Evolutionary conservation across 2,888 invertebrate species (phyloP), one percentile per base, ranked within the genome.

Genomic region (Chaetoderma sp.): DNA sequence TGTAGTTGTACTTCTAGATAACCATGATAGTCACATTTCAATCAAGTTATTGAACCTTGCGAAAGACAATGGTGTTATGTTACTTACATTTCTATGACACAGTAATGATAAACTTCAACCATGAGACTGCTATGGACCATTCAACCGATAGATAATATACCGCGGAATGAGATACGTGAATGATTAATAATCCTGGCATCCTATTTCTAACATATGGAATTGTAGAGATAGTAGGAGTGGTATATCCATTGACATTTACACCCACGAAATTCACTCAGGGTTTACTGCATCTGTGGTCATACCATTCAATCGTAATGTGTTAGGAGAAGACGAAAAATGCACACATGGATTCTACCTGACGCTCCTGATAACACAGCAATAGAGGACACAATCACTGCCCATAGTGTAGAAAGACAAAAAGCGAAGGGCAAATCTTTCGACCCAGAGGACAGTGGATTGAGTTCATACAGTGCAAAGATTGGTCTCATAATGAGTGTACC

Each of bases 61-160:
- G 78, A 65, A 82, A 72, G 76, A 78, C 33, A 72, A 77, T 74
- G 83, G 84, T n/a, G 80, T 87, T 25, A 73, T 78, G 54, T 59
- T 86, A 30, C 71, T 86, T 23, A 83, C 85, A 4, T 74, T 85
- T 32, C 85, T 81, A 50, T 78, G 85, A n/a, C n/a, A n/a, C n/a
- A n/a, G n/a, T n/a, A n/a, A n/a, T 10, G 83, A 81, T 56, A 85
- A 84, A 68, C 63, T 87, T 44, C 87, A 87, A 74, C 85, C 86
- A 4, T 74, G 87, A n/a, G 83, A 87, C 72, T 79, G 82, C 81
- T 39, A 74, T 86, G 6, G 82, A 78, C 72, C 81, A 80, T 13
- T 85, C 84, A 30, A 80, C 86, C 44, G 86, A 87, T 70, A 74
- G 71, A 44, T 66, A 60, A 59, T 58, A 76, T 21, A 81, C 83